Evolutionary conservation across 2,113 vertebrate genomes (phyloP).

Genomic region (Pundamilia nyererei): DNA sequence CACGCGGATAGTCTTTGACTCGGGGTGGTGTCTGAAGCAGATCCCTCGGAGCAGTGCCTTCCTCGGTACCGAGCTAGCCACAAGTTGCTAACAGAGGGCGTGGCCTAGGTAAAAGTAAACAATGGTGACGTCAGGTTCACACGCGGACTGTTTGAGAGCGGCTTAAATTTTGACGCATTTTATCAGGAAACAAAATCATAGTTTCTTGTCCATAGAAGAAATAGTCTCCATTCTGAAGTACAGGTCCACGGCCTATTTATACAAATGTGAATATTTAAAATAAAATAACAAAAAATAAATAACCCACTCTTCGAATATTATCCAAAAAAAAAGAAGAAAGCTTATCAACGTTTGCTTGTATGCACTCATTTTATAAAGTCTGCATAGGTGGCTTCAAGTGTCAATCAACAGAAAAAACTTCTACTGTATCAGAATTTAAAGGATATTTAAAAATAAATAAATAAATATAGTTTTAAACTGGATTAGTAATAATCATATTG

Average conservation of each 20-base stretch:
- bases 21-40: slow-evolving; percentile 32
- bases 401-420: neutral
- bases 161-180: neutral
- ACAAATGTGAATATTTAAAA: neutral
- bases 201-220: neutral
- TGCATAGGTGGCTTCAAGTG: neutral
- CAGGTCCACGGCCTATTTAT: neutral
- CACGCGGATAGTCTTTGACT: slow-evolving; percentile 16
- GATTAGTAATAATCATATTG: neutral
- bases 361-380: neutral
- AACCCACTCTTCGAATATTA: neutral
- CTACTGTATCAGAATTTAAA: neutral
- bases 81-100: slow-evolving; percentile 66
- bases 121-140: slow-evolving; percentile 60
- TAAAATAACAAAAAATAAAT: neutral
- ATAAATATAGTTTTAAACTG: neutral
- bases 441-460: neutral
- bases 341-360: neutral
- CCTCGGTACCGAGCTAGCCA: slow-evolving; percentile 56
- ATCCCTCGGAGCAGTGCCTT: slow-evolving; percentile 27
- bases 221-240: neutral
- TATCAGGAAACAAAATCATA: neutral
- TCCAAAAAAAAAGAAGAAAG: neutral
- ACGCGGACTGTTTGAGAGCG: slow-evolving; percentile 17
- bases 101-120: slow-evolving; percentile 66